Base-by-base conservation (phyloP, 2,888 invertebrate species). In the Phyllotreta cruciferae region DNA sequence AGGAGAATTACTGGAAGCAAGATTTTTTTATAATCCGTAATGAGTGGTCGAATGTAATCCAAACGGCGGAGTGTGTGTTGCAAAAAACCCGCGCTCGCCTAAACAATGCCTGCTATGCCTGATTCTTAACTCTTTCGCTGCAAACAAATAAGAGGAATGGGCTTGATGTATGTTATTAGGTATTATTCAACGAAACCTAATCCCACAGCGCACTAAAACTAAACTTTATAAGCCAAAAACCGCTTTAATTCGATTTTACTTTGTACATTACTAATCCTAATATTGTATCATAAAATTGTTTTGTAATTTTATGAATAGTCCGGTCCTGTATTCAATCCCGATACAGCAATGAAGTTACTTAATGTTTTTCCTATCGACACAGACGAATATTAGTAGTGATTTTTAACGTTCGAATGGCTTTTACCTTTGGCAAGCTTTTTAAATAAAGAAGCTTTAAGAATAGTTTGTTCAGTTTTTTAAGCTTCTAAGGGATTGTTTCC, bases 11-110 rank as follows among this genome's bases (percentile, higher is more conserved):
- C 65, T 60, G 66, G 61, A 67, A 68, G 70, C 66, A 69, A 69
- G 71, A 68, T 71, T 70, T 72, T 72, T 71, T 70, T 67, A 66
- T 72, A 74, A 75, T 74, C 74, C 70, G 58, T 70, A 74, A 75
- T 73, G 74, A 75, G 75, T 73, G 75, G 74, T 61, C 73, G 70
- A 72, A 66, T 65, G 50, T 67, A 71, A 72, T 71, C 68, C 66
- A 60, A 60, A 56, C 45, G 39, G 39, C 58, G 58, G 64, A 68
- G 62, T 64, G 65, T 66, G 71, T 68, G 69, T 24, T 68, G 73
- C 74, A 74, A 75, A 71, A 52, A 52, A 52, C 52, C 7, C 71
- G 67, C 71, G 74, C 67, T 73, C 73, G 71, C 73, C 74, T 74
- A 74, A 73, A 76, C 75, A 75, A 75, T 76, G 70, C 73, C 67